phyloP scores from a whole-genome alignment of 2,797 vertebrate species.

The Smutsia temminckii region DNA sequence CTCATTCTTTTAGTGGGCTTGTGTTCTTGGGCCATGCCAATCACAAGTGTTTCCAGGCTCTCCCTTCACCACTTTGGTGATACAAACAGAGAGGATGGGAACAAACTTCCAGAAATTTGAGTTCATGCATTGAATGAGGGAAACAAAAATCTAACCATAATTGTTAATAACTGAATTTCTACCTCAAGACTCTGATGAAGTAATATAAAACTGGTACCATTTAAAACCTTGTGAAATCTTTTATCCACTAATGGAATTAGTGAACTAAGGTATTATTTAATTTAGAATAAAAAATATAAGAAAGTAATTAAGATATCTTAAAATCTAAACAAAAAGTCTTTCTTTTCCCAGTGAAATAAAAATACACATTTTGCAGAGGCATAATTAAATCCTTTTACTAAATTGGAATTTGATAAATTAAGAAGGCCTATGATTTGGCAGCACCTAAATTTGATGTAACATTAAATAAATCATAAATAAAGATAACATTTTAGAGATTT shows the following conservation, averaged over 20 bases:
- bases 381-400: background rate
- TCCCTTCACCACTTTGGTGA: background rate
- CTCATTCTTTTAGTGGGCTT: background rate
- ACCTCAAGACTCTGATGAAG: background rate
- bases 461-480: background rate
- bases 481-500: background rate
- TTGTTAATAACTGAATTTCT: background rate
- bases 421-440: background rate
- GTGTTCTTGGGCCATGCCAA: background rate
- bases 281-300: background rate
- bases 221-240: slow-evolving; percentile 9
- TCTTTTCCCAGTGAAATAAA: background rate
- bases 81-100: background rate
- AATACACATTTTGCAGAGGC: background rate
- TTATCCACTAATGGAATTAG: background rate
- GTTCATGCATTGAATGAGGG: background rate
- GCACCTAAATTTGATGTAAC: background rate
- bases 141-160: background rate
- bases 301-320: background rate
- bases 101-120: background rate
- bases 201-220: background rate
- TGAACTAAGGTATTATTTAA: background rate
- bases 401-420: background rate
- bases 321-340: background rate
- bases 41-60: background rate